Percentiles rank a stretch among this genome's conserved stretches.
These are phyloP conservation scores for Sebastes schlegelii DNA, from an alignment of 2,113 vertebrate species.

Conservation along the genomic window DNA sequence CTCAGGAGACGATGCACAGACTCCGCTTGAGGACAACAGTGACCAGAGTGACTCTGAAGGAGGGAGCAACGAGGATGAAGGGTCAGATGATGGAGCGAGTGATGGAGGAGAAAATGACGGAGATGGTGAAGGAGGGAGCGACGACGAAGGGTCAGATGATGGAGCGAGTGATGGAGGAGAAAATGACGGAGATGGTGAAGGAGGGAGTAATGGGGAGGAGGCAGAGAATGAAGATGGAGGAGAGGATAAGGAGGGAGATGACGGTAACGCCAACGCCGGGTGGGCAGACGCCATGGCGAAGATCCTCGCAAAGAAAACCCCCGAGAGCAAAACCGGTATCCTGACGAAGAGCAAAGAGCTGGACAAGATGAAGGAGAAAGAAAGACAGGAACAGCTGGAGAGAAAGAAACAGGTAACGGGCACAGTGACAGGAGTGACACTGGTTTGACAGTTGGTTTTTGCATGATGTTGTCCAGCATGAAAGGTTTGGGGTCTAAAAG, in stretches of 20 bases:
- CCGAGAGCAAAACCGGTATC: constrained; percentile 84
- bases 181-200: neutral
- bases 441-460: neutral
- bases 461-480: neutral
- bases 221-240: constrained; percentile 9
- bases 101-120: constrained; percentile 19
- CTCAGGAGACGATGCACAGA: constrained; percentile 11
- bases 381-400: constrained; percentile 85
- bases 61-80: neutral
- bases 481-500: neutral
- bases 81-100: constrained; percentile 1
- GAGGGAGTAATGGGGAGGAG: neutral
- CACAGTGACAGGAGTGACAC: neutral
- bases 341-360: constrained; percentile 89
- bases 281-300: constrained; percentile 99
- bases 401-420: constrained; percentile 86
- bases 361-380: constrained; percentile 86
- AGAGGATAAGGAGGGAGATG: constrained; percentile 4
- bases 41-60: constrained; percentile 34
- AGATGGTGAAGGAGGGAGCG: neutral
- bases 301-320: constrained; percentile 89
- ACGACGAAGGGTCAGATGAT: constrained; percentile 16
- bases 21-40: constrained; percentile 5
- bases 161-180: constrained; percentile 32
- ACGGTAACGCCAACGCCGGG: constrained; percentile 78